Base-by-base conservation (phyloP, 2,888 invertebrate species). In the Aproaerema taeniolella region DNA sequence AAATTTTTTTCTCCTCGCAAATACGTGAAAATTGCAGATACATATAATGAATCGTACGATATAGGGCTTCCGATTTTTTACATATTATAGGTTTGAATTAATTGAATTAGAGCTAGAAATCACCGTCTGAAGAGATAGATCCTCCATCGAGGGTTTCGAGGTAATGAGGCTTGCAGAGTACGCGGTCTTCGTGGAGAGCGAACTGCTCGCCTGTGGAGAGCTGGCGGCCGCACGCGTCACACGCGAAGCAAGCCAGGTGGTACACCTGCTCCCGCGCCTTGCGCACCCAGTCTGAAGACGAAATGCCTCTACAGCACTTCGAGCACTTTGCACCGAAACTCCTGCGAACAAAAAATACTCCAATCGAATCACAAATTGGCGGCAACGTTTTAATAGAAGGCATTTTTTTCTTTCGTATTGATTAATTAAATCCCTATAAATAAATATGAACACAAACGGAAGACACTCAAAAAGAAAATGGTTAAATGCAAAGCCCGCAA, bases 191-290 rank as follows among this genome's bases (percentile, higher is more conserved):
- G 74, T 97, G 94, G 45, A 99, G 90, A 8, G 98, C 98, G 80
- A 99, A 99, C 88, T 99, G 98, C 77, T 98, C 98, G 3, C 98
- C 98, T 1, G 96, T 97, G 52, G 95, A 95, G 43, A 97, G 88
- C 80, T 97, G 97, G 20, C 96, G 90, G 58, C 96, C 95, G 77
- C 97, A 97, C 43, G 96, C 95, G 78, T 98, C 97, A 81, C 99
- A 99, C 12, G 98, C 97, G 86, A 99, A 99, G 86, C 99, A 99
- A 33, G 99, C 99, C 73, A 99, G 89, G 85, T 99, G 99, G 87
- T 98, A 99, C 20, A 99, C 96, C 75, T 95, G 93, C 66, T 95
- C 95, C 38, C 95, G 89, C 24, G 99, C 99, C 68, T 97, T 92
- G 47, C 99, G 90, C 62, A 99, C 98, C 99, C 99, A 99, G 86